Evolutionary conservation across 2,113 vertebrate species (phyloP).

Genomic region (Brachyhypopomus gauderio): DNA sequence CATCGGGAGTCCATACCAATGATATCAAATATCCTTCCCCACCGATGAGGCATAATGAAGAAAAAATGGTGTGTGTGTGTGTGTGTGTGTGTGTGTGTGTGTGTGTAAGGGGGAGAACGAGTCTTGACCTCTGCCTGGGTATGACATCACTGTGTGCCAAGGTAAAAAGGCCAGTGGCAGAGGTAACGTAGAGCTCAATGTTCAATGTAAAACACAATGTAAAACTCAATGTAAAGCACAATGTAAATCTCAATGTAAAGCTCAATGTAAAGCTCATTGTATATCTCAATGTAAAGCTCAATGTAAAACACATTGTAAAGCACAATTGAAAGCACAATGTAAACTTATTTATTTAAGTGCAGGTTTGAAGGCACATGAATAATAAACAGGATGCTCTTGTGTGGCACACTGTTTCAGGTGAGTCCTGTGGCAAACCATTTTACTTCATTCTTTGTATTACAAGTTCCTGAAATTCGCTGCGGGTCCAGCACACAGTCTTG

Average conservation of each 20-base stretch:
- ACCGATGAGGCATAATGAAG: slow-evolving; percentile 52
- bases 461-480: slow-evolving; percentile 17
- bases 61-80: slow-evolving; percentile 15
- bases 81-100: too few species aligned
- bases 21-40: slow-evolving; percentile 57
- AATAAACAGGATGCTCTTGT: slow-evolving; percentile 27
- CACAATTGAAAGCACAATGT: slow-evolving; percentile 50
- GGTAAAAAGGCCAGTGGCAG: slow-evolving; percentile 31
- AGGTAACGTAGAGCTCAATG: too few species aligned
- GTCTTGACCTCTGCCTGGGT: slow-evolving; percentile 53
- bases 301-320: slow-evolving; percentile 31
- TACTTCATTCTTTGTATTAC: slow-evolving; percentile 24
- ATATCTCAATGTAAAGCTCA: slow-evolving; percentile 19
- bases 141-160: slow-evolving; percentile 33
- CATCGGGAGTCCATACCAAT: slow-evolving; percentile 50
- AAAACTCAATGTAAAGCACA: too few species aligned
- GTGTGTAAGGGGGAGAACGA: slow-evolving; percentile 17
- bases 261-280: too few species aligned
- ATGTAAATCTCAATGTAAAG: too few species aligned
- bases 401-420: slow-evolving; percentile 23
- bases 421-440: slow-evolving; percentile 7
- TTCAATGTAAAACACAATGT: too few species aligned
- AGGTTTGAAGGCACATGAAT: slow-evolving; percentile 27
- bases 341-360: slow-evolving; percentile 32
- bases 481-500: slow-evolving; percentile 16